Evolutionary conservation across 2,113 vertebrate species (phyloP), one percentile per base, ranked within the genome.

Genomic region (Notechis scutatus): DNA sequence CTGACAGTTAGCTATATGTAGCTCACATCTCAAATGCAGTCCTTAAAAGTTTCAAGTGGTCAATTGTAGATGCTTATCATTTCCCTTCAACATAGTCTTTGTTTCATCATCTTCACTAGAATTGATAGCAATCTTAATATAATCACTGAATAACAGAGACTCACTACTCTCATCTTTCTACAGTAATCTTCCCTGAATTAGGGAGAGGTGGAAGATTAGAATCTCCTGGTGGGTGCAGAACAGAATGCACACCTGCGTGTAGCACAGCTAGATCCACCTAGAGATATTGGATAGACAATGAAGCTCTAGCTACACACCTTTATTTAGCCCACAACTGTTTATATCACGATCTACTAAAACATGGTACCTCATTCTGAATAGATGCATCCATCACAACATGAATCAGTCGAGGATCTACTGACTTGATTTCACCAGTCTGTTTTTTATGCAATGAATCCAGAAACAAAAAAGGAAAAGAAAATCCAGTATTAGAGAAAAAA

Each of bases 391-490:
- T 96, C 98, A 98, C 99, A 94, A 99, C 99, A 56, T 99, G 99
- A 96, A 99, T 98, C 94, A 99, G 98, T 57, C 99, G 98, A 93
- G 99, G 99, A 97, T 99, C 99, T 89, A 99, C 98, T 0, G 98
- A 98, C 96, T 98, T 99, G 91, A 98, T 98, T 95, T 99, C 98
- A 93, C 98, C 98, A 94, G 97, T 98, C 99, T 99, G 91, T 4
- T 93, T 95, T 96, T 95, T 56, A 92, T 21, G 57, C 90, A 59
- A 74, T 89, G 39, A 85, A 94, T 11, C 95, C 91, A 14, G 7
- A 18, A 15, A 21, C 87, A 93, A 50, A 85, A 56, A n/a, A 21
- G 47, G 56, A 34, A 87, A 92, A 45, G 10, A 94, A 56, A 42
- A 96, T 92, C 90, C 85, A 42, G 88, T 91, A 91, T 94, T 3